These are phyloP conservation scores for Pseudomugil gertrudae DNA, from an alignment of 2,797 vertebrate genomes.

Conservation along the genomic window DNA sequence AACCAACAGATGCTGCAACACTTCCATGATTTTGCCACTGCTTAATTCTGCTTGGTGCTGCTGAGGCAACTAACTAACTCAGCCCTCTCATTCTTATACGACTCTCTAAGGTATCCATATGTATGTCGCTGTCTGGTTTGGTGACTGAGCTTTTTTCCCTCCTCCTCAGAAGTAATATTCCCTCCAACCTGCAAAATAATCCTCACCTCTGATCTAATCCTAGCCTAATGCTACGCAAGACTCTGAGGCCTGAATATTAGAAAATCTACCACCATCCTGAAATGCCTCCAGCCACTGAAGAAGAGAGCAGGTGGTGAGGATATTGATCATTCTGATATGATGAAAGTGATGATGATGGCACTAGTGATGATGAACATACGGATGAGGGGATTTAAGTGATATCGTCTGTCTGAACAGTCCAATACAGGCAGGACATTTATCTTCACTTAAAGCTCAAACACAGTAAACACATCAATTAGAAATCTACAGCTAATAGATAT, in stretches of 20 bases:
- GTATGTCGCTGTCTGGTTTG: constrained; percentile 26
- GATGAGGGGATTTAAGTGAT: constrained; percentile 31
- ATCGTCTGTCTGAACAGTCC: constrained; percentile 15
- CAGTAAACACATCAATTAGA: constrained; percentile 53
- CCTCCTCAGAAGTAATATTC: constrained; percentile 30
- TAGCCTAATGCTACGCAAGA: constrained; percentile 46
- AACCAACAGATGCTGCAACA: constrained; percentile 69
- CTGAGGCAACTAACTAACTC: constrained; percentile 41
- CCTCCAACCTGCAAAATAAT: constrained; percentile 56
- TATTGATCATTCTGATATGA: constrained; percentile 44
- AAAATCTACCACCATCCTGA: constrained; percentile 51
- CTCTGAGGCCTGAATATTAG: constrained; percentile 37
- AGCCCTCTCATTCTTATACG: constrained; percentile 29
- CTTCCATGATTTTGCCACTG: constrained; percentile 40
- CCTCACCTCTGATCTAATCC: constrained; percentile 64
- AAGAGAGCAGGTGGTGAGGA: constrained; percentile 23
- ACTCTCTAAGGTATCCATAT: constrained; percentile 36
- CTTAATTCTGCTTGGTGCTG: constrained; percentile 43
- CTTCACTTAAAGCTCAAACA: constrained; percentile 24
- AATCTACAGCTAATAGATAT: constrained; percentile 12
- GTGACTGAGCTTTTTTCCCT: constrained; percentile 22
- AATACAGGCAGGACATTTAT: constrained; percentile 15
- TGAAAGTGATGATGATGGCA: constrained; percentile 31
- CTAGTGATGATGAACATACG: constrained; percentile 33
- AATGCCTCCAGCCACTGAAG: constrained; percentile 38